A percentile compares a stretch with the other conserved stretches of the same genome.
Conservation (phyloP, 2,888 invertebrate species). For the Diplazon laetatorius region DNA sequence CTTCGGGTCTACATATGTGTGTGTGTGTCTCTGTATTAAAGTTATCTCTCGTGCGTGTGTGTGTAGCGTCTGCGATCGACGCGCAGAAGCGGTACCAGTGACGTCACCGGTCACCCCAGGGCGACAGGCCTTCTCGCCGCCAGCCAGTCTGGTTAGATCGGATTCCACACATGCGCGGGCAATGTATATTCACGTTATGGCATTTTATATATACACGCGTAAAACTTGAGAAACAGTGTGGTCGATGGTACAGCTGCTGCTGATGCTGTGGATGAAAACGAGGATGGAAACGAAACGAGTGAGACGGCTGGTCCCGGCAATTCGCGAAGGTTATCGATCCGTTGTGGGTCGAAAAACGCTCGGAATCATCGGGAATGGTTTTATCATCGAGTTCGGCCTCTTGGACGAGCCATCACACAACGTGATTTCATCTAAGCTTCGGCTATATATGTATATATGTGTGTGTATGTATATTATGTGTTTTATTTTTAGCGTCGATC, state of each 20-base stretch:
- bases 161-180: conserved; percentile 62
- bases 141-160: conserved; percentile 75
- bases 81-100: conserved; percentile 66
- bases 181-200: conserved; percentile 12
- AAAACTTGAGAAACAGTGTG: background rate
- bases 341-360: too few species aligned
- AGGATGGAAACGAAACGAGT: conserved; percentile 54
- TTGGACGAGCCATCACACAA: background rate
- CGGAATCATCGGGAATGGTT: background rate
- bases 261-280: conserved; percentile 21
- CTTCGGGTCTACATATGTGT: conserved; percentile 6
- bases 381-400: too few species aligned
- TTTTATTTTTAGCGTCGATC: too few species aligned
- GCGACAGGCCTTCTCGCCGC: conserved; percentile 71
- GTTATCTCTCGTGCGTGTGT: too few species aligned
- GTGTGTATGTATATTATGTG: too few species aligned
- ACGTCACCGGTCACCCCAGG: conserved; percentile 74
- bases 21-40: background rate
- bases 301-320: conserved; percentile 34
- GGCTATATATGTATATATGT: too few species aligned
- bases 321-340: conserved; percentile 39
- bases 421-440: too few species aligned
- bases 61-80: conserved; percentile 38
- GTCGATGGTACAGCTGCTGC: background rate
- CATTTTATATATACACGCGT: conserved; percentile 13